A percentile compares a stretch with the other conserved stretches of the same genome.
Evolutionary conservation across 2,797 vertebrate species (phyloP).

Genomic region (Enteromius afrohamiltoni): DNA sequence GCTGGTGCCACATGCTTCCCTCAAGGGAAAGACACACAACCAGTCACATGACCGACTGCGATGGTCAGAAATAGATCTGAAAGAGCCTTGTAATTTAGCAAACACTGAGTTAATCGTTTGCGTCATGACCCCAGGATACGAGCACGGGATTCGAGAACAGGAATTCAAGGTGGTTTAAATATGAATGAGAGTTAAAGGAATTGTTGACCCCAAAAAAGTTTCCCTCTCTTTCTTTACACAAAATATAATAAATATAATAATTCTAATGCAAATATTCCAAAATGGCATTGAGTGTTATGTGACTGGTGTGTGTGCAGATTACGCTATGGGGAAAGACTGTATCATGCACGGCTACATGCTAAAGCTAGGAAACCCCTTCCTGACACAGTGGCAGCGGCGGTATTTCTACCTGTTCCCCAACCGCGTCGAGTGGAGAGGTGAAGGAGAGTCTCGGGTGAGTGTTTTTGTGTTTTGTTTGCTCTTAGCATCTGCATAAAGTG

Average conservation of each 20-base stretch:
- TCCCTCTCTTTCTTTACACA: not conserved
- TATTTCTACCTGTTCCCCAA: conserved; percentile 99
- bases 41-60: conserved; percentile 29
- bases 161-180: not conserved
- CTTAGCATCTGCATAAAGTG: not conserved
- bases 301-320: conserved; percentile 77
- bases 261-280: not conserved
- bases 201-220: not conserved
- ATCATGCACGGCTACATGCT: conserved; percentile 97
- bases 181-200: not conserved
- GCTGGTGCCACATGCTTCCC: conserved; percentile 1
- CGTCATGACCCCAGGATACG: not conserved
- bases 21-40: conserved; percentile 11
- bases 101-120: not conserved
- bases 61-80: conserved; percentile 34
- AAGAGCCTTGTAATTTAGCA: conserved; percentile 5
- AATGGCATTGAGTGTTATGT: not conserved
- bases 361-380: conserved; percentile 95
- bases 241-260: not conserved
- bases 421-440: conserved; percentile 96
- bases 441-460: conserved; percentile 94
- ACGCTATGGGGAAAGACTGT: conserved; percentile 94
- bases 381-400: conserved; percentile 96
- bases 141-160: not conserved
- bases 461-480: not conserved